Evolutionary conservation across 2,113 vertebrate genomes (phyloP).

Genomic region (Varanus komodoensis): DNA sequence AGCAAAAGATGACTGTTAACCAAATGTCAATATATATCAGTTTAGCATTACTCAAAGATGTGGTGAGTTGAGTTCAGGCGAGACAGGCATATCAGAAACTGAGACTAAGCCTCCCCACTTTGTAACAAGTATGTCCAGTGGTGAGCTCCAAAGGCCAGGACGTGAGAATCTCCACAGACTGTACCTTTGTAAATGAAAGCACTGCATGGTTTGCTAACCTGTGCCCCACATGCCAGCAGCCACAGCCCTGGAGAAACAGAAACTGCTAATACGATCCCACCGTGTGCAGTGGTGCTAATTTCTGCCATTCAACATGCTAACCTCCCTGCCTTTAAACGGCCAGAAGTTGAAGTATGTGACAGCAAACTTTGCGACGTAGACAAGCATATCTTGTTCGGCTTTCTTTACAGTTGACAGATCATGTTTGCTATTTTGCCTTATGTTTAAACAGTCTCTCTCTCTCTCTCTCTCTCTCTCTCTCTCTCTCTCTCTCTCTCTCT

Average conservation of each 20-base stretch:
- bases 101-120: slow-evolving; percentile 15
- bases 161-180: slow-evolving; percentile 16
- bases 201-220: not conserved
- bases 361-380: not conserved
- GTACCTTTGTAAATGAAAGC: not conserved
- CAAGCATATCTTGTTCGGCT: slow-evolving; percentile 7
- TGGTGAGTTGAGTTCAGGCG: slow-evolving; percentile 67
- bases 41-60: slow-evolving; percentile 38
- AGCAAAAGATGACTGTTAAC: slow-evolving; percentile 60
- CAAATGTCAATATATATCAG: slow-evolving; percentile 37
- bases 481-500: not conserved
- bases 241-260: not conserved
- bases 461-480: not conserved
- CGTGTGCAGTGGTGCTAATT: not conserved
- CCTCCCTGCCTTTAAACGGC: not conserved
- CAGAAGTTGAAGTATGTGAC: accelerated
- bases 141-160: slow-evolving; percentile 27
- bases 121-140: slow-evolving; percentile 29
- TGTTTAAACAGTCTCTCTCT: not conserved
- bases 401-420: slow-evolving; percentile 10
- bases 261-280: not conserved
- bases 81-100: slow-evolving; percentile 28
- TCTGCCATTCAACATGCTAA: accelerated
- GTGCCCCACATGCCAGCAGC: not conserved
- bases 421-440: slow-evolving; percentile 11